These are phyloP conservation scores for Toxonevra muliebris DNA, from an alignment of 2,888 invertebrate genomes.

Conservation along the genomic window DNA sequence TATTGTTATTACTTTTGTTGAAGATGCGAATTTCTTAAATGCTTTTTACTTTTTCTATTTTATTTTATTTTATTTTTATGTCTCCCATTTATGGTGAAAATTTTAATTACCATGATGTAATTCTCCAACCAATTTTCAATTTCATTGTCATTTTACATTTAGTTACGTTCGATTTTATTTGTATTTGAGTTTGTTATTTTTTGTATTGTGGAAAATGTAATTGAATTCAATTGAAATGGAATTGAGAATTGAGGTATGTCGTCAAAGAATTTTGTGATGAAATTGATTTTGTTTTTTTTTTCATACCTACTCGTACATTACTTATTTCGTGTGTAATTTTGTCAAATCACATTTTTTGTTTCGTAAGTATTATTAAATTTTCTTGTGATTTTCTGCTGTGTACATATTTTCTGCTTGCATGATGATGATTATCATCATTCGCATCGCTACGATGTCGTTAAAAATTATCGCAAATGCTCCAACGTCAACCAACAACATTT, in stretches of 20 bases:
- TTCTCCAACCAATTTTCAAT: neutral
- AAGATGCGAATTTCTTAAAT: neutral
- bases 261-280: neutral
- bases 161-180: conserved; percentile 22
- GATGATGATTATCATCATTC: no score
- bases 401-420: neutral
- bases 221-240: conserved; percentile 35
- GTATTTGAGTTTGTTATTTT: neutral
- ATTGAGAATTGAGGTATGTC: conserved; percentile 9
- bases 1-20: neutral
- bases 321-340: conserved; percentile 23
- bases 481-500: no score
- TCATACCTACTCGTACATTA: neutral
- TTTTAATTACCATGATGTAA: conserved; percentile 4
- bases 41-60: neutral
- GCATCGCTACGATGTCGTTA: no score
- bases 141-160: conserved; percentile 3
- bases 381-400: neutral
- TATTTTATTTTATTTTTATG: no score
- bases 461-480: no score
- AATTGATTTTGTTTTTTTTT: conserved; percentile 4
- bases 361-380: no score
- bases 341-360: no score
- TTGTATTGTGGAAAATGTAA: conserved; percentile 21
- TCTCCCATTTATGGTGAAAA: no score